Percentiles rank a stretch among this genome's conserved stretches.
Conservation (phyloP, 53 echinoderm and acorn worm genomes). For the Echinometra lucunter region DNA sequence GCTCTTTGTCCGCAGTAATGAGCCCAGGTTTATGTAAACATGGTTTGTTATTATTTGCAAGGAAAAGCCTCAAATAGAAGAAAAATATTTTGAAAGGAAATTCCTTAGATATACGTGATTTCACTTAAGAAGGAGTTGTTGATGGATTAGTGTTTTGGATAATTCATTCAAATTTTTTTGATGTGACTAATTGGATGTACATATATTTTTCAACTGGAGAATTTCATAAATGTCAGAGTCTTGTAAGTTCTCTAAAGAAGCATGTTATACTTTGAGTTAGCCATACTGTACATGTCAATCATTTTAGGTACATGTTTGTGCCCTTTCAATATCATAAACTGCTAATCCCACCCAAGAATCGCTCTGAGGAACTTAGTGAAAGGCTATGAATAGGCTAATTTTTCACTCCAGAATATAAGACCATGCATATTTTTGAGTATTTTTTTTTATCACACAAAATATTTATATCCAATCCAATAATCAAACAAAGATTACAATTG, state of each 20-base stretch:
- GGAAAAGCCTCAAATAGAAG: slow-evolving; percentile 19
- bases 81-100: slow-evolving; percentile 43
- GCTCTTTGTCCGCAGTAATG: slow-evolving; percentile 40
- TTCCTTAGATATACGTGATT: not conserved
- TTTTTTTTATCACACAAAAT: too few species aligned
- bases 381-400: not conserved
- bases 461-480: not conserved
- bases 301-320: not conserved
- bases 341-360: not conserved
- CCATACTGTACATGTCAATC: not conserved
- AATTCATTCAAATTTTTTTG: not conserved
- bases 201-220: not conserved
- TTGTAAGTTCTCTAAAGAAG: not conserved
- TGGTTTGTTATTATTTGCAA: not conserved
- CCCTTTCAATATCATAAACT: not conserved
- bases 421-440: too few species aligned
- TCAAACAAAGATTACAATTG: not conserved
- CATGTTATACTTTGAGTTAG: not conserved
- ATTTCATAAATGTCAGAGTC: not conserved
- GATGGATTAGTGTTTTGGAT: not conserved
- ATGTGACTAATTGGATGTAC: not conserved
- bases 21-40: slow-evolving; percentile 38
- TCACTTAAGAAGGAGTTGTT: not conserved
- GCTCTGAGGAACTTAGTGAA: not conserved
- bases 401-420: not conserved